Evolutionary conservation across 2,113 vertebrate species (phyloP).

Genomic region (Oxyura jamaicensis): DNA sequence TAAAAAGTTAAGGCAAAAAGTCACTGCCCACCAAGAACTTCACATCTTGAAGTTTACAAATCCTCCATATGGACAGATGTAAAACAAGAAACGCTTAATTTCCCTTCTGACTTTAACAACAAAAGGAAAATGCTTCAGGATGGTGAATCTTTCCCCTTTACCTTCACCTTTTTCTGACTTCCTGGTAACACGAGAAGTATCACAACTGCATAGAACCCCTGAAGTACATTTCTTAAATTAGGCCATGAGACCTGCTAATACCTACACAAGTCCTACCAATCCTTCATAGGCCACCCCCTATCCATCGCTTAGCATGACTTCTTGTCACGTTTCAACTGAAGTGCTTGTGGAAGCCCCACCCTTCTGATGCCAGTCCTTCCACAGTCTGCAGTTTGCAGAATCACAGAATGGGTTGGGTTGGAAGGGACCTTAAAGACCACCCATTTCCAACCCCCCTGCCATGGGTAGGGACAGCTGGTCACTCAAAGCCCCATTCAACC

Average conservation of each 20-base stretch:
- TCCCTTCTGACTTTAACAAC: not conserved
- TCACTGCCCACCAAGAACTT: not conserved
- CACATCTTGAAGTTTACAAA: not conserved
- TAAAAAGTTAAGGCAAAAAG: too few relatives aligned
- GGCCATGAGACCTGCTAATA: not conserved
- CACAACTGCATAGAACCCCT: not conserved
- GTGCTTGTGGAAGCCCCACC: not conserved
- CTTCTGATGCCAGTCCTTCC: not conserved
- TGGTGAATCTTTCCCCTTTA: not conserved
- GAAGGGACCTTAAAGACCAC: not conserved
- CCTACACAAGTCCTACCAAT: not conserved
- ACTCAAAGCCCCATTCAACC: not conserved
- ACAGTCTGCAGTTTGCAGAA: not conserved
- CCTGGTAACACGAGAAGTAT: not conserved
- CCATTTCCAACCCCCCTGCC: not conserved
- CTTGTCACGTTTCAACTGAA: not conserved
- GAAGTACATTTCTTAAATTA: not conserved
- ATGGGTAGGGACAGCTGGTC: not conserved
- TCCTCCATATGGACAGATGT: not conserved
- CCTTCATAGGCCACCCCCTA: not conserved
- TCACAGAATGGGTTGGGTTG: not conserved
- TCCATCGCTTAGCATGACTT: not conserved
- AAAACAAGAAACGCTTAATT: not conserved
- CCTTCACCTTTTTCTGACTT: not conserved
- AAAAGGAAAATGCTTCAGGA: not conserved